A percentile compares a stretch with the other conserved stretches of the same genome.
Evolutionary conservation across 2,113 vertebrate species (phyloP).

Genomic region (Bostrychus sinensis): DNA sequence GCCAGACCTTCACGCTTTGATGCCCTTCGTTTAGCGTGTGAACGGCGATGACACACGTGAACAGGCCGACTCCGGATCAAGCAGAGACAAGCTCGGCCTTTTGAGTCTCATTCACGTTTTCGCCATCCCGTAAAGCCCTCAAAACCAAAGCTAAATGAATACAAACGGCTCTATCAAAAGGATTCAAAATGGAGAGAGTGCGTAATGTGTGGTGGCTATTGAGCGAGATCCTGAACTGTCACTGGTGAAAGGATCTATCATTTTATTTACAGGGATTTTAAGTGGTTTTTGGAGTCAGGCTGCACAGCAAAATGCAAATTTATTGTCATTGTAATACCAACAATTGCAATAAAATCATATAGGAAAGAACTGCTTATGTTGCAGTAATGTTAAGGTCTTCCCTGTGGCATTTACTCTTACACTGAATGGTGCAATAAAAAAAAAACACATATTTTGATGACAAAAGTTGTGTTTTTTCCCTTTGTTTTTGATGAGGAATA

Average conservation of each 20-base stretch:
- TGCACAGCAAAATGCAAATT: slow-evolving; percentile 41
- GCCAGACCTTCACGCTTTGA: slow-evolving; percentile 57
- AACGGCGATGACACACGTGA: slow-evolving; percentile 65
- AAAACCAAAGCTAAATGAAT: slow-evolving; percentile 49
- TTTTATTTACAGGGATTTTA: slow-evolving; percentile 63
- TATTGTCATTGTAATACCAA: no score
- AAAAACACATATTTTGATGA: no score
- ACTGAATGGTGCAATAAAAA: no score
- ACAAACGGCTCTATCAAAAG: slow-evolving; percentile 58
- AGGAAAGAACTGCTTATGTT: no score
- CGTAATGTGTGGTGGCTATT: slow-evolving; percentile 51
- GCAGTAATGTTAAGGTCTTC: no score
- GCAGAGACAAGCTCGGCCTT: slow-evolving; percentile 65
- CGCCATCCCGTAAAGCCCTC: slow-evolving; percentile 58
- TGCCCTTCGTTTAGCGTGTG: slow-evolving; percentile 72
- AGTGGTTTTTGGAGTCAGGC: slow-evolving; percentile 52
- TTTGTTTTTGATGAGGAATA: no score
- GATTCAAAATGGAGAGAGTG: slow-evolving; percentile 53
- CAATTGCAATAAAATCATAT: no score
- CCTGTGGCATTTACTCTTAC: no score
- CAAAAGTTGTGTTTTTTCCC: no score
- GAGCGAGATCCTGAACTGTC: slow-evolving; percentile 61
- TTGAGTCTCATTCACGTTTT: slow-evolving; percentile 53
- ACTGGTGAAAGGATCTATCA: slow-evolving; percentile 60
- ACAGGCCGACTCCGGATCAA: slow-evolving; percentile 60